Evolutionary conservation across 2,113 vertebrate species (phyloP), one percentile per base, ranked within the genome.

Genomic region (Heterotilapia buettikoferi): DNA sequence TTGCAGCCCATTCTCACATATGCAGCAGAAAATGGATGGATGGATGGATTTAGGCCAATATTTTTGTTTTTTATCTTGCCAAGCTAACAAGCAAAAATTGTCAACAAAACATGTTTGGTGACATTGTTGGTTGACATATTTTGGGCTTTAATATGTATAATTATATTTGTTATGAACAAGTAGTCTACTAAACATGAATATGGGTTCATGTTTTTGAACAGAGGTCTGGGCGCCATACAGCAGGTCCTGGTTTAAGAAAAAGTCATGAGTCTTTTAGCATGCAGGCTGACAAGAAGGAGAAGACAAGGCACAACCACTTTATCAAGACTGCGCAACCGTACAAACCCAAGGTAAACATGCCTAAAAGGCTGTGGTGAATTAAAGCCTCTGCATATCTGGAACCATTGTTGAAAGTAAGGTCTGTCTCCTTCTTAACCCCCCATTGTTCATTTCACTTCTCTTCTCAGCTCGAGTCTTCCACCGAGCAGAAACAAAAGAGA

Each of bases 311-410:
- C 92, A 99, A 99, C 95, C 99, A 99, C 94, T 99, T 99, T 96
- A 99, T 99, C 94, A 99, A 99, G 96, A 99, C 98, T 43, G 99
- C 99, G 1, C 98, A 99, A 95, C 99, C 99, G 0, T 99, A 99
- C 95, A 98, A 99, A 96, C 98, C 98, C 93, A 99, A 98, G 97
- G 98, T 99, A 95, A 80, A 47, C 3, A 8, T 71, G 54, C 19
- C 54, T 54, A 18, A 80, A 73, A 81, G 63, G 0, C n/a, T 26
- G 6, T 40, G 9, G 9, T 24, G 12, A 66, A 68, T 50, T 33
- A n/a, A 13, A 53, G 4, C 71, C 8, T 76, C 36, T 36, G 40
- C 21, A 68, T 82, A 2, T 79, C 9, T 45, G 33, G 24, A 53
- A n/a, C 12, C 2, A 19, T 19, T 56, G 3, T 38, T 54, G 38